phyloP scores from a whole-genome alignment of 2,113 vertebrate genomes.

The Rhagologus leucostigma region DNA sequence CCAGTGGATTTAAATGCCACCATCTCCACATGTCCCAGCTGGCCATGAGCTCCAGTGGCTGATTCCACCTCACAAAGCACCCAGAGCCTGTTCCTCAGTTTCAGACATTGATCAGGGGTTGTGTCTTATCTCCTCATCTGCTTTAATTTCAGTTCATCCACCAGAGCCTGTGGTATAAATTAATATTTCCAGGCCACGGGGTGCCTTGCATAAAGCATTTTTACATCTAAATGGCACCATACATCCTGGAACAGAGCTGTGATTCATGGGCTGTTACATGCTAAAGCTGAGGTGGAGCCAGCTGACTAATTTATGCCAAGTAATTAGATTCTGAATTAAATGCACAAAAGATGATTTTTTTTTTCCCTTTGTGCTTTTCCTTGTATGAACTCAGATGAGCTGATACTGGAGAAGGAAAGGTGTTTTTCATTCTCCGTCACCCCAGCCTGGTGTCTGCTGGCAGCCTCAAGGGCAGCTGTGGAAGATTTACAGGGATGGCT shows the following conservation, averaged over 20 bases:
- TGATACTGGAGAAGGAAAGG: background rate
- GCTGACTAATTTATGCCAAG: background rate
- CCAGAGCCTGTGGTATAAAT: background rate
- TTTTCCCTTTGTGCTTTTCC: background rate
- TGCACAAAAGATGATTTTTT: background rate
- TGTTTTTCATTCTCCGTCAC: background rate
- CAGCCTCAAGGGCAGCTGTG: background rate
- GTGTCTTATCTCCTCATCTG: background rate
- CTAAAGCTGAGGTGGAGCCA: slow-evolving; percentile 15
- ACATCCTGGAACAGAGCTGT: background rate
- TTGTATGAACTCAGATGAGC: background rate
- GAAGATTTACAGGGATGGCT: background rate
- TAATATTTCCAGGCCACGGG: background rate
- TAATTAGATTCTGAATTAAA: slow-evolving; percentile 37
- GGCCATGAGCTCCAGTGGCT: background rate
- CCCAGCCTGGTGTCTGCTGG: background rate
- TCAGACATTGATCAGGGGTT: background rate
- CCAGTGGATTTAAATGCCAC: background rate
- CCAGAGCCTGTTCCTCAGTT: background rate
- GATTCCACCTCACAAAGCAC: background rate
- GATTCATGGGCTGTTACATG: background rate
- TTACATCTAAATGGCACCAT: background rate
- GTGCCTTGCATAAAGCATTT: slow-evolving; percentile 3
- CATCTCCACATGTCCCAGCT: background rate
- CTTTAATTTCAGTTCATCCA: background rate